A percentile compares a stretch with the other conserved stretches of the same genome.
These are phyloP conservation scores for Gopherus evgoodei DNA, from an alignment of 2,113 vertebrate genomes.

Conservation along the genomic window DNA sequence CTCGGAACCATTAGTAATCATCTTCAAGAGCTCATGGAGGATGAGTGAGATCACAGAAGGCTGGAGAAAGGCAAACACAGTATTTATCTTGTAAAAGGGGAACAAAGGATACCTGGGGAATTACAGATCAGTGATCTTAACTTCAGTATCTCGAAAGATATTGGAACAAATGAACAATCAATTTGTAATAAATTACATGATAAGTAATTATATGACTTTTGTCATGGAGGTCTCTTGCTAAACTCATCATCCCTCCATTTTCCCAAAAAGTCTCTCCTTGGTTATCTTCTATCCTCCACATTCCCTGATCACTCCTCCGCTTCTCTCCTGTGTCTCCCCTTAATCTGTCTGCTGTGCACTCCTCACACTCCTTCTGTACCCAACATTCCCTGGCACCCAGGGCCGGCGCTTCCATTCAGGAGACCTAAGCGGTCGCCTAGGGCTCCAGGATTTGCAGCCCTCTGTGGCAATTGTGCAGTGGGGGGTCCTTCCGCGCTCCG, in stretches of 20 bases:
- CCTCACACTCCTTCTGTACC: not conserved
- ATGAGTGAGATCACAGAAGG: not conserved
- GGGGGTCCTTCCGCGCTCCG: too few species aligned
- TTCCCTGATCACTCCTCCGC: not conserved
- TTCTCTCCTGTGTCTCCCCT: not conserved
- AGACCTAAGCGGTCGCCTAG: too few species aligned
- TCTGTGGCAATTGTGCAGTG: too few species aligned
- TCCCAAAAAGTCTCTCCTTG: not conserved
- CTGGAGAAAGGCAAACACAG: not conserved
- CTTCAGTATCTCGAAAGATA: not conserved
- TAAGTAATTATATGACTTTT: not conserved
- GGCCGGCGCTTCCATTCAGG: too few species aligned
- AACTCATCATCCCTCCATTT: not conserved
- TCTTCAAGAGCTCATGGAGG: not conserved
- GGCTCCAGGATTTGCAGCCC: too few species aligned
- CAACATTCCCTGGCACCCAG: too few species aligned
- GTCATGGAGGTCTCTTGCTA: not conserved
- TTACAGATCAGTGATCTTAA: not conserved
- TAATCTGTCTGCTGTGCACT: not conserved
- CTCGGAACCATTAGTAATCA: not conserved
- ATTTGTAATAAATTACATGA: not conserved
- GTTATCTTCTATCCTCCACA: not conserved
- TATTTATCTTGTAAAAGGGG: not conserved
- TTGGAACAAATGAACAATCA: not conserved
- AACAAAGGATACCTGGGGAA: not conserved